Percentiles rank a stretch among this genome's conserved stretches.
Conservation (phyloP, 2,797 vertebrate species). For the Jordanella pulchra region DNA sequence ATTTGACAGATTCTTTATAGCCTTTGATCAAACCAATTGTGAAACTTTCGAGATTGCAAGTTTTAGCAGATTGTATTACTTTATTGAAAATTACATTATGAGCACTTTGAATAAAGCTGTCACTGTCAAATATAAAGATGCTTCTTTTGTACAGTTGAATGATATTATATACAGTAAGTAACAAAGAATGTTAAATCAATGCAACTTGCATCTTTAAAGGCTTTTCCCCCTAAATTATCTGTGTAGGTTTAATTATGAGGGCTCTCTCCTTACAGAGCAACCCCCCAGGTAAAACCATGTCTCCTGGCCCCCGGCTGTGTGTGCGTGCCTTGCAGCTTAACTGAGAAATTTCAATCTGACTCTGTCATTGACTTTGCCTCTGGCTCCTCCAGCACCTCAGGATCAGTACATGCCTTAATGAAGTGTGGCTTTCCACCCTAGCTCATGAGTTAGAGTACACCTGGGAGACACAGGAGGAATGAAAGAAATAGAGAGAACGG, state of each 20-base stretch:
- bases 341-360: slow-evolving; percentile 59
- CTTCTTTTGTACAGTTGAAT: slow-evolving; percentile 4
- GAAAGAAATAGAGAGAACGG: slow-evolving; percentile 27
- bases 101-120: neutral
- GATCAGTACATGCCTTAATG: slow-evolving; percentile 65
- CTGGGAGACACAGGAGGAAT: slow-evolving; percentile 48
- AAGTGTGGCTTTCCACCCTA: slow-evolving; percentile 68
- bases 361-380: slow-evolving; percentile 62
- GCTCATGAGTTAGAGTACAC: slow-evolving; percentile 64
- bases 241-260: slow-evolving; percentile 44
- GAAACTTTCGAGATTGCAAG: slow-evolving; percentile 7
- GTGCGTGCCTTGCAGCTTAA: slow-evolving; percentile 57
- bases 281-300: slow-evolving; percentile 29
- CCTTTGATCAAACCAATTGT: slow-evolving; percentile 37
- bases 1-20: slow-evolving; percentile 12
- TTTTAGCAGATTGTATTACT: neutral
- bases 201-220: slow-evolving; percentile 10
- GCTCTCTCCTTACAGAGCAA: slow-evolving; percentile 23
- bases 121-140: neutral
- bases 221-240: slow-evolving; percentile 15
- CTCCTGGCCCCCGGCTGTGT: slow-evolving; percentile 56
- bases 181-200: slow-evolving; percentile 5
- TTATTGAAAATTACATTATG: neutral
- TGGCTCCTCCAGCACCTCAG: slow-evolving; percentile 43
- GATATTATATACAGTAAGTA: neutral